Conservation (phyloP, 2,797 vertebrate genomes). For the Moxostoma hubbsi region DNA sequence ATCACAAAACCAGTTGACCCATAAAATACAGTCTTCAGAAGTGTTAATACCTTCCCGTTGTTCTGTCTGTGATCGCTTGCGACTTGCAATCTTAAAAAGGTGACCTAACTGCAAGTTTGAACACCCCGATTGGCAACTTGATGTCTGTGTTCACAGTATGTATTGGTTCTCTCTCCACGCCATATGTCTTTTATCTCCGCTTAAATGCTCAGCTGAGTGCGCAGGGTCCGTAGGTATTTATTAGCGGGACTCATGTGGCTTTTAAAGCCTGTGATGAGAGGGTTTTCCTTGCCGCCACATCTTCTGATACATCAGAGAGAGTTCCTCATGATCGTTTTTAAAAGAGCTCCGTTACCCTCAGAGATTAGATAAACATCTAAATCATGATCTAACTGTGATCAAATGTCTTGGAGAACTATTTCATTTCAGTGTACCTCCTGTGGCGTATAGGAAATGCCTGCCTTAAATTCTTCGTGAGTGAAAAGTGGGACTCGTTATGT, state of each 20-base stretch:
- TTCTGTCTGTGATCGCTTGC: slow-evolving; percentile 6
- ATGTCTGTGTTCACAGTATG: background rate
- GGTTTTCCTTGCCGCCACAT: background rate
- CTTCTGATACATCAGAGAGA: slow-evolving; percentile 22
- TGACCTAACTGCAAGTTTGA: slow-evolving; percentile 3
- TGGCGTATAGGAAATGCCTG: background rate
- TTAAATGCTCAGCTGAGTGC: slow-evolving; percentile 10
- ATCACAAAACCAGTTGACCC: slow-evolving; percentile 34
- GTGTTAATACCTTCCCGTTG: slow-evolving; percentile 44
- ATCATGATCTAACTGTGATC: slow-evolving; percentile 24
- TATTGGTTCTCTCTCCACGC: too few species aligned
- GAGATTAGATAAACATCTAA: slow-evolving; percentile 33
- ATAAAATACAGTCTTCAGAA: slow-evolving; percentile 27
- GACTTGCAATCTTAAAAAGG: slow-evolving; percentile 6
- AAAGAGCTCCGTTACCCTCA: background rate
- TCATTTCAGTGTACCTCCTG: slow-evolving; percentile 1
- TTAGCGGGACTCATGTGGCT: slow-evolving; percentile 6
- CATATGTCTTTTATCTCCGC: slow-evolving; percentile 1
- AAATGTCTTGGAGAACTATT: slow-evolving; percentile 24
- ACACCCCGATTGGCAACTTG: background rate
- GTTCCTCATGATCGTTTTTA: background rate
- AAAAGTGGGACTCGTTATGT: background rate
- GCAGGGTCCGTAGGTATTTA: slow-evolving; percentile 13
- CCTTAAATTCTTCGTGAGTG: slow-evolving; percentile 14
- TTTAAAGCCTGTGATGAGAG: slow-evolving; percentile 23